Evolutionary conservation across 2,888 invertebrate genomes (phyloP).

Genomic region (Eurois occulta): DNA sequence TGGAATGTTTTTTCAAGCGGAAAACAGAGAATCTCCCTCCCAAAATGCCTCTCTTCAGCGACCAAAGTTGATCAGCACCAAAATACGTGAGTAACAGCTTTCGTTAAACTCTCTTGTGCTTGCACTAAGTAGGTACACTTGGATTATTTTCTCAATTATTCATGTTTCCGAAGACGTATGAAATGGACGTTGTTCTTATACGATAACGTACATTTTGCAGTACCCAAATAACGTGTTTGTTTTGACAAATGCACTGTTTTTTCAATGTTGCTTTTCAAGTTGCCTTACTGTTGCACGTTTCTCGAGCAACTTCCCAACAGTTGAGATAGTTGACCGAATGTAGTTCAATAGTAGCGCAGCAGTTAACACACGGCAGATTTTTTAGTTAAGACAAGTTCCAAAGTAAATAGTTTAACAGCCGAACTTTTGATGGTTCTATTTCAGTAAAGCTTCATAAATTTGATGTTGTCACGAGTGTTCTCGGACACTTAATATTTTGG

Average conservation of each 20-base stretch:
- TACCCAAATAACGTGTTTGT: neutral
- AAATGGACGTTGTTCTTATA: neutral
- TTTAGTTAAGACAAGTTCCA: neutral
- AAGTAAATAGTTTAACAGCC: constrained; percentile 45
- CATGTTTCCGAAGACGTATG: neutral
- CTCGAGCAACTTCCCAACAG: neutral
- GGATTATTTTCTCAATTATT: neutral
- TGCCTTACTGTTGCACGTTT: neutral
- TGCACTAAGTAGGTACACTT: constrained; percentile 1
- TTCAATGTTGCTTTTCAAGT: neutral
- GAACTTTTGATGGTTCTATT: constrained; percentile 71
- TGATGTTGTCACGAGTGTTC: constrained; percentile 72
- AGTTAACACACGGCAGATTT: constrained; percentile 1
- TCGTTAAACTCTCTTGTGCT: constrained; percentile 44
- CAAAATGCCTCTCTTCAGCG: constrained; percentile 42
- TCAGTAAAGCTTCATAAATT: constrained; percentile 73
- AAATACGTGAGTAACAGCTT: constrained; percentile 78
- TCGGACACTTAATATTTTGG: constrained; percentile 78
- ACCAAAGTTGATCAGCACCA: constrained; percentile 58
- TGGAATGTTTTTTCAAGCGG: constrained; percentile 69
- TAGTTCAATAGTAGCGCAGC: neutral
- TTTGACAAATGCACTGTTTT: neutral
- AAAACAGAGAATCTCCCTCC: constrained; percentile 65
- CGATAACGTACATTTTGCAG: neutral
- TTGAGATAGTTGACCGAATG: neutral